phyloP scores from a whole-genome alignment of 2,113 vertebrate genomes.

The Nibea albiflora region DNA sequence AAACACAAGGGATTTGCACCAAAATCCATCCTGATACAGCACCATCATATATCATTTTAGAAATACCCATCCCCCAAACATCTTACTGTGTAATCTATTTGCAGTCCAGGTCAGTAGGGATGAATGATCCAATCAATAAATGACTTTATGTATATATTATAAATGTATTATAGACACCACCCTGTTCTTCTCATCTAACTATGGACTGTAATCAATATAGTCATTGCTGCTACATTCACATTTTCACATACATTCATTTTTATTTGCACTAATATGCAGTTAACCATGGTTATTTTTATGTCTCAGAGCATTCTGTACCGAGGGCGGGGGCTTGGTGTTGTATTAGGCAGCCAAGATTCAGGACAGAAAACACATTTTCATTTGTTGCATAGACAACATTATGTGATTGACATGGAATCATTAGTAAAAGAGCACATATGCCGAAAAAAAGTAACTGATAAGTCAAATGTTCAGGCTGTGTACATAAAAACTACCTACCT shows the following conservation, averaged over 20 bases:
- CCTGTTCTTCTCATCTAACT: neutral
- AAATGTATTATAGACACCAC: no score
- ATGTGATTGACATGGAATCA: neutral
- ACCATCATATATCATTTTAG: neutral
- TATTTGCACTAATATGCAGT: neutral
- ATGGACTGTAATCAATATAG: neutral
- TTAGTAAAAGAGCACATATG: neutral
- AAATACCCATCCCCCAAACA: neutral
- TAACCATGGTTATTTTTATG: neutral
- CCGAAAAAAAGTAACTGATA: no score
- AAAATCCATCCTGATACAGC: neutral
- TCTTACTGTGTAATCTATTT: conserved; percentile 9
- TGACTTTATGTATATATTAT: neutral
- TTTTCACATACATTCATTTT: neutral
- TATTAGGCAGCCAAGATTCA: neutral
- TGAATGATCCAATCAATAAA: neutral
- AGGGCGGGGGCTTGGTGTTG: neutral
- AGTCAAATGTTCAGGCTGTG: neutral
- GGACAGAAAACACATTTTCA: neutral
- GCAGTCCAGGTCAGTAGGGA: neutral
- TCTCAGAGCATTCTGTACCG: neutral
- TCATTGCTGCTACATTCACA: neutral
- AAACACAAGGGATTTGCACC: neutral
- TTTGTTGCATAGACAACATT: neutral
- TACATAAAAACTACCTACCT: no score